Evolutionary conservation across 2,888 invertebrate species (phyloP), one percentile per base, ranked within the genome.

Genomic region (Xestia xanthographa): DNA sequence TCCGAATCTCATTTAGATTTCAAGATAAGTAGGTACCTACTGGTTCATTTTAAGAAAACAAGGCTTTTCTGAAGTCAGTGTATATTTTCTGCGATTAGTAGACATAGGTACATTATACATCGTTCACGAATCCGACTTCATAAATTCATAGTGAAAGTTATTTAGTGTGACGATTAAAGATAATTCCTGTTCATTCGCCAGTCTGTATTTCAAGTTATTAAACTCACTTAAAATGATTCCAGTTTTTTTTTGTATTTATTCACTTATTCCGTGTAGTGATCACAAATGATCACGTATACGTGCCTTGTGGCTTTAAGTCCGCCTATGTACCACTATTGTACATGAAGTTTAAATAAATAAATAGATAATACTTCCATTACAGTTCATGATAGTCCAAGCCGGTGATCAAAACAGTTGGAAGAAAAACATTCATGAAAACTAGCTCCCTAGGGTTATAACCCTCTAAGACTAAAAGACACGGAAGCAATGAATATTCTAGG

Each of bases 1-100:
- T 79, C 68, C 6, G 60, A 81, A 74, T 58, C 43, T 69, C 74
- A 43, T 81, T 81, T 69, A 69, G 56, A 62, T 83, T 81, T 79
- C 50, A 60, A 34, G 80, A 26, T 79, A 77, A 26, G 50, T 43
- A 34, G 26, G 22, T 62, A 26, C 14, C n/a, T 80, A 62, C 67
- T 80, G 38, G 14, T 29, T 58, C 17, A 26, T 50, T 56, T 80
- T 34, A 20, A 14, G 41, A 41, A 69, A 45, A 79, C n/a, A 63
- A 65, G 22, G 29, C 6, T 41, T 45, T 43, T 29, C 26, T 34
- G 9, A 60, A 9, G 34, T 26, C 56, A 14, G 26, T 14, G 26
- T 4, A 56, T 62, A 38, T 62, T 62, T 62, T 38, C 12, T 2
- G 34, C 17, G 34, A 62, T 22, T 20, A 34, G 34, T 34, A 34